Evolutionary conservation across 2,888 invertebrate species (phyloP), one percentile per base, ranked within the genome.

Genomic region (Toxonevra muliebris): DNA sequence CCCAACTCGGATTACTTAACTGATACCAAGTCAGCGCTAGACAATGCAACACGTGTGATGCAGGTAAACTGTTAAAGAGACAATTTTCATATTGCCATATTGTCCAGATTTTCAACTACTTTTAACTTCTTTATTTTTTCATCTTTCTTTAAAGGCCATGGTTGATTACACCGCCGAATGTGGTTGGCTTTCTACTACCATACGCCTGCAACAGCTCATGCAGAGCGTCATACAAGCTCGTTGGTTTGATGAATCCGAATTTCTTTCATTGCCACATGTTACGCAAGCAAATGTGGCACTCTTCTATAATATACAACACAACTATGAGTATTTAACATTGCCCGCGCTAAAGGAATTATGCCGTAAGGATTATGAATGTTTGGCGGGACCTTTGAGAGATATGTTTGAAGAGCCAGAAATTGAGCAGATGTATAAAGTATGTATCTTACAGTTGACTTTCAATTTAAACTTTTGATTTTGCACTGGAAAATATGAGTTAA

Each of bases 1-100:
- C 97, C 98, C 0, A 93, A 93, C 79, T 90, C 96, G 0, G 99
- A 99, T 86, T 99, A 98, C 84, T 87, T 92, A 65, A 98, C 98
- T 0, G 99, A 99, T 86, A 91, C 96, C 48, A 98, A 99, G 86
- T 96, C 96, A 13, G 96, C 98, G 0, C 87, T 99, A 61, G 99
- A 99, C 86, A 98, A 99, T 85, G 91, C 97, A 17, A 92, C 98
- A 54, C 90, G 99, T 80, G 95, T 99, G 72, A 86, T 98, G 74
- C 97, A 97, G 88, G 94, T 93, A 84, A 78, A 77, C 7, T 20
- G 13, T 54, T 12, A 15, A 15, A 10, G 17, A 17, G 10, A 19
- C 15, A 12, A 13, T n/a, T 20, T 12, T 40, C 9, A 1, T n/a
- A 9, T 2, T 2, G 7, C 15, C 1, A 15, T n/a, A 4, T 2